A percentile compares a stretch with the other conserved stretches of the same genome.
Evolutionary conservation across 1,140 invertebrate species (phyloP).

Genomic region (Grapholita molesta): DNA sequence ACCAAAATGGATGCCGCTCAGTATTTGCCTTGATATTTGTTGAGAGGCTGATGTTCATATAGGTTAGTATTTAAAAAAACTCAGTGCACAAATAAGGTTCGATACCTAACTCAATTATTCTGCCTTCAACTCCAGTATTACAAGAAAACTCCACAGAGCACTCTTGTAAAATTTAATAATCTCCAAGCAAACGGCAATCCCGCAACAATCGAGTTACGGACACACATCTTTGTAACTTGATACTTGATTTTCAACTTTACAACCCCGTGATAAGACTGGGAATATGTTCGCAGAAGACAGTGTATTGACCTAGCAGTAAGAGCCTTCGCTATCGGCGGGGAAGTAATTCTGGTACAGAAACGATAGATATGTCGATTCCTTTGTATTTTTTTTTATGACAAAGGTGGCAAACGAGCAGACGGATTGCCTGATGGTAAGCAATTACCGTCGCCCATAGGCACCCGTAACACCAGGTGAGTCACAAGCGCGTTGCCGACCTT

Average conservation of each 20-base stretch:
- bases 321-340: not conserved
- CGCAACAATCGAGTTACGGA: not conserved
- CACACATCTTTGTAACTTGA: not conserved
- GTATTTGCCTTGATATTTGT: no score
- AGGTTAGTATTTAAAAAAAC: no score
- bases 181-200: not conserved
- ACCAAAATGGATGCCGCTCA: no score
- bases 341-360: not conserved
- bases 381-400: no score
- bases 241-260: not conserved
- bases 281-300: not conserved
- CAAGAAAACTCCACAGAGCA: not conserved
- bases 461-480: no score
- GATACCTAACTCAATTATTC: not conserved
- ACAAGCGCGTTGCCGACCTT: no score
- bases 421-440: no score
- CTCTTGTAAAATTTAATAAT: not conserved
- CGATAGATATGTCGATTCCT: no score
- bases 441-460: no score
- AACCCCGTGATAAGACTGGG: not conserved
- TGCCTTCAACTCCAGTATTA: not conserved
- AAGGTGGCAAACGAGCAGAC: no score
- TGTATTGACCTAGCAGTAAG: not conserved
- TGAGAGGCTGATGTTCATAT: no score
- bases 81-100: not conserved